Percentiles rank a stretch among this genome's conserved stretches.
Evolutionary conservation across 2,113 vertebrate genomes (phyloP).

Genomic region (Platysternon megacephalum): DNA sequence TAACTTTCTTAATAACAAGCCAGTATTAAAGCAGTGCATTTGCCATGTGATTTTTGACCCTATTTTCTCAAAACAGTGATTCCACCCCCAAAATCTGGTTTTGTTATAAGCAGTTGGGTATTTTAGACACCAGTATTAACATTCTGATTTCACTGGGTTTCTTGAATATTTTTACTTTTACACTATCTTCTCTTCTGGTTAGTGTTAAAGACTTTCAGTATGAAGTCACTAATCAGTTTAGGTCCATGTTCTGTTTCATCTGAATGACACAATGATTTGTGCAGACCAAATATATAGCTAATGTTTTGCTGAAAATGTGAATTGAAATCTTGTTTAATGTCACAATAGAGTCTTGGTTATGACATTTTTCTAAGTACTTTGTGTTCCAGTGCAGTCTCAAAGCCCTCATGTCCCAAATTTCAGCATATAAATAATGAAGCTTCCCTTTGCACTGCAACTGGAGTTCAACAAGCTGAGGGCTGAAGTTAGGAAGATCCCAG

Average conservation of each 20-base stretch:
- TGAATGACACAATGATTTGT: background rate
- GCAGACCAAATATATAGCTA: slow-evolving; percentile 26
- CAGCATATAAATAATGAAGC: slow-evolving; percentile 29
- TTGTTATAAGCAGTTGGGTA: background rate
- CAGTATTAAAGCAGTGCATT: slow-evolving; percentile 28
- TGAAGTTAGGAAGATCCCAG: slow-evolving; percentile 29
- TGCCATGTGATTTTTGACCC: background rate
- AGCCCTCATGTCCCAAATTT: background rate
- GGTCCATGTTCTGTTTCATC: background rate
- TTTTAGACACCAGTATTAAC: background rate
- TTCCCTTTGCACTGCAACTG: slow-evolving; percentile 16
- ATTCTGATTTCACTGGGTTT: background rate
- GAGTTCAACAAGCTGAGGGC: background rate
- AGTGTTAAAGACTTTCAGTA: background rate
- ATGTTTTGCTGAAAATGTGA: background rate
- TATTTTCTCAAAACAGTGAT: background rate
- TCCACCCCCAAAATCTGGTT: background rate
- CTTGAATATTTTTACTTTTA: background rate
- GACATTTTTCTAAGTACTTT: slow-evolving; percentile 41
- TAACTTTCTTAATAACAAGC: slow-evolving; percentile 20
- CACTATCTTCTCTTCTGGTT: background rate
- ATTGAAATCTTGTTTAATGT: background rate
- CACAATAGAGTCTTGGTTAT: too few species aligned
- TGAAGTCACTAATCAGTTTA: background rate
- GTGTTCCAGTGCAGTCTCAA: slow-evolving; percentile 43